Conservation (phyloP, 2,113 vertebrate species). For the Pseudolaguvia tuberculata region DNA sequence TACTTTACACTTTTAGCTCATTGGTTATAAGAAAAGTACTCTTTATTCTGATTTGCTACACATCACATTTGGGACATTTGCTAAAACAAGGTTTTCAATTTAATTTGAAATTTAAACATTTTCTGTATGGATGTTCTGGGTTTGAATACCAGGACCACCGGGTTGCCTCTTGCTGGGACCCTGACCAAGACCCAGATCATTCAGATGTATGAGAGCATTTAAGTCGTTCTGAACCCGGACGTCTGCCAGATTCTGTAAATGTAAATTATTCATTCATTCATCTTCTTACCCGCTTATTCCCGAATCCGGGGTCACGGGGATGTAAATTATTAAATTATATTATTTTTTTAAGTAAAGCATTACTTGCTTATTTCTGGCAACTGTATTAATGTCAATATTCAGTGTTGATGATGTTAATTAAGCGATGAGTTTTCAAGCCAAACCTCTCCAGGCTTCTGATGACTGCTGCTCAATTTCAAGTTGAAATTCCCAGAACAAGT, state of each 20-base stretch:
- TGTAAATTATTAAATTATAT: too few species aligned
- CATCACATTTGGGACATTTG: background rate
- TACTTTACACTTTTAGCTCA: background rate
- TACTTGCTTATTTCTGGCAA: too few species aligned
- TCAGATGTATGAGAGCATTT: too few species aligned
- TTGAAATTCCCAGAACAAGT: slow-evolving; percentile 28
- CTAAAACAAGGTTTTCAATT: background rate
- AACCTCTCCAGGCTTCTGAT: slow-evolving; percentile 8
- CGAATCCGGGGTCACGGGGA: too few species aligned
- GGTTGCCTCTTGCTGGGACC: too few species aligned
- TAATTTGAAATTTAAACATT: background rate
- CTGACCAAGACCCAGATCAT: too few species aligned
- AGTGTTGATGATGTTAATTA: slow-evolving; percentile 25
- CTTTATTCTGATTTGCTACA: background rate
- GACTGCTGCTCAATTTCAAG: background rate
- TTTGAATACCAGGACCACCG: too few species aligned
- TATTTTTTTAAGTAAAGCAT: too few species aligned
- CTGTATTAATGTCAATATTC: background rate
- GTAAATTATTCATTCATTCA: too few species aligned
- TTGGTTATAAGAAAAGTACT: background rate
- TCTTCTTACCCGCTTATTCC: too few species aligned
- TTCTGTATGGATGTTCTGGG: background rate
- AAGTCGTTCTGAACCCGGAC: too few species aligned
- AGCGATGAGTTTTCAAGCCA: slow-evolving; percentile 12
- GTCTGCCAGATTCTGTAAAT: too few species aligned